phyloP scores from a whole-genome alignment of 1,140 invertebrate genomes.

The Venturia canescens region DNA sequence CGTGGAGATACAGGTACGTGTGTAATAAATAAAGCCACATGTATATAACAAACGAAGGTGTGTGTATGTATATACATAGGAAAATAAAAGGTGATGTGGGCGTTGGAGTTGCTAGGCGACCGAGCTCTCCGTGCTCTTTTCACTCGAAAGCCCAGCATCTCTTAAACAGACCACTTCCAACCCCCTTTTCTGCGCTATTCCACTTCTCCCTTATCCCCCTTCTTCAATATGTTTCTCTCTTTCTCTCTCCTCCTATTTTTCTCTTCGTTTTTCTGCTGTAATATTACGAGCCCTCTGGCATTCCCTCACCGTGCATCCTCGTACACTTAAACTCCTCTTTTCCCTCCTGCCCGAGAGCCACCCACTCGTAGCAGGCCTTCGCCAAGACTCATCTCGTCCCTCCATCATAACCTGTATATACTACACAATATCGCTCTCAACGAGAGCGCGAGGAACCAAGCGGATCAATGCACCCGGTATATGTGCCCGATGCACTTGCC shows the following conservation, averaged over 20 bases:
- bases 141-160: constrained; percentile 44
- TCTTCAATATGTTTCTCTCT: constrained; percentile 29
- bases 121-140: constrained; percentile 43
- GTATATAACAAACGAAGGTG: background rate
- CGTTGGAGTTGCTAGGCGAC: constrained; percentile 55
- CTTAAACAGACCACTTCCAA: constrained; percentile 49
- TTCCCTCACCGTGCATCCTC: constrained; percentile 4
- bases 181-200: constrained; percentile 24
- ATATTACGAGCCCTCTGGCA: constrained; percentile 23
- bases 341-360: constrained; percentile 1
- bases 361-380: constrained; percentile 9
- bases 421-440: background rate
- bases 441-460: background rate
- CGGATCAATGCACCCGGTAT: constrained; percentile 57
- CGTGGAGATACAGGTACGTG: too few species aligned
- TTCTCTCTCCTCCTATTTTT: constrained; percentile 28
- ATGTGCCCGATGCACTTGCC: constrained; percentile 45
- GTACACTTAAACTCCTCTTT: constrained; percentile 31
- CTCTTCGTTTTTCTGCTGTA: constrained; percentile 30
- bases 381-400: constrained; percentile 11
- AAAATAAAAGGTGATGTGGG: constrained; percentile 23
- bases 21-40: too few species aligned
- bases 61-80: background rate
- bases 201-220: constrained; percentile 11
- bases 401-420: constrained; percentile 27